Conservation (phyloP, 2,888 invertebrate species). For the Lepas anatifera region DNA sequence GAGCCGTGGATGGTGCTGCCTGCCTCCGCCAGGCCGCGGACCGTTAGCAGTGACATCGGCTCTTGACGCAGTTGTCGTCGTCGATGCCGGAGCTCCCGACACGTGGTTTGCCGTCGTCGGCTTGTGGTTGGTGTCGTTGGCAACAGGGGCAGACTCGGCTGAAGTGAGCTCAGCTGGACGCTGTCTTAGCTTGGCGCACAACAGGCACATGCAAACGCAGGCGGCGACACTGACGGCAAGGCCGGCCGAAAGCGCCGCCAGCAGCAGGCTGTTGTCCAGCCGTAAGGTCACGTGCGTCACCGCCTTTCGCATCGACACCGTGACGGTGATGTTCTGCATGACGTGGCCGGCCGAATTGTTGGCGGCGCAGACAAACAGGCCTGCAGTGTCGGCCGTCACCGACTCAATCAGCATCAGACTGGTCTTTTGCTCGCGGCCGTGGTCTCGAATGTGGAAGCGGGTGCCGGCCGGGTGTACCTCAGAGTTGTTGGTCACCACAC, state of each 20-base stretch:
- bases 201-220: neutral
- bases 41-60: neutral
- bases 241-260: neutral
- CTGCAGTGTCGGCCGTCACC: constrained; percentile 23
- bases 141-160: neutral
- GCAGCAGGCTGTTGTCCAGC: constrained; percentile 3
- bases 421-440: constrained; percentile 16
- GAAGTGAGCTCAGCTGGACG: neutral
- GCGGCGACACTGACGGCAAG: neutral
- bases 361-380: constrained; percentile 61
- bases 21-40: neutral
- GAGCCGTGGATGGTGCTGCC: neutral
- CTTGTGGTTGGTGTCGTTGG: no score
- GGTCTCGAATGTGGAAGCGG: constrained; percentile 17
- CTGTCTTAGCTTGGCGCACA: neutral
- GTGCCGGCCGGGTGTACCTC: constrained; percentile 10
- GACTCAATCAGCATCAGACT: constrained; percentile 36
- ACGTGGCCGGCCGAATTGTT: constrained; percentile 71
- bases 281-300: neutral
- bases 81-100: no score
- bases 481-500: constrained; percentile 15
- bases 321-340: constrained; percentile 64
- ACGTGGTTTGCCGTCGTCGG: no score
- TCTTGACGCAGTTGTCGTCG: no score
- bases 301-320: neutral